Conservation (phyloP, 2,888 invertebrate species). For the Pachydiplax longipennis region DNA sequence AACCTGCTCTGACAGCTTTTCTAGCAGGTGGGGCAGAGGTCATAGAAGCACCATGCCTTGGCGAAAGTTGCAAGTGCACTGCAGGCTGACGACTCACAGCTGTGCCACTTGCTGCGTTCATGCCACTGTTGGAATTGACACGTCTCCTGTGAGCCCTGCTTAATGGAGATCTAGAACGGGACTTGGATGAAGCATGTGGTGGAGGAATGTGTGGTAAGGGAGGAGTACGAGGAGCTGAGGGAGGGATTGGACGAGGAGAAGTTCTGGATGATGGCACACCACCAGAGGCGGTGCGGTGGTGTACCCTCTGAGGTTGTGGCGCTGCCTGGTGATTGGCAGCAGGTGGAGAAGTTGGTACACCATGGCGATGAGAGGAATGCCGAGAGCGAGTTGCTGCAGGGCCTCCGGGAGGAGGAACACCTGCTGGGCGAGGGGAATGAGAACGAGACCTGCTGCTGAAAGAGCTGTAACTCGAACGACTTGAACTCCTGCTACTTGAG, state of each 20-base stretch:
- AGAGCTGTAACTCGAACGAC: constrained; percentile 62
- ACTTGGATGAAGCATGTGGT: constrained; percentile 57
- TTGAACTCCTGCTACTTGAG: constrained; percentile 59
- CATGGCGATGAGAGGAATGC: constrained; percentile 48
- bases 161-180: constrained; percentile 36
- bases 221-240: constrained; percentile 50
- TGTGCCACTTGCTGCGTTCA: background rate
- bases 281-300: background rate
- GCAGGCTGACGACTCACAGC: background rate
- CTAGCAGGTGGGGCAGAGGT: background rate
- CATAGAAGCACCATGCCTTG: background rate
- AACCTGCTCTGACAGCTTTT: background rate
- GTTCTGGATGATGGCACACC: background rate
- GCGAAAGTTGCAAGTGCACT: background rate
- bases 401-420: constrained; percentile 58
- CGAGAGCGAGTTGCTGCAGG: constrained; percentile 61
- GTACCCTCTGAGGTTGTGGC: background rate
- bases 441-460: constrained; percentile 53
- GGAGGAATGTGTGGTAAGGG: constrained; percentile 55
- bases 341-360: background rate
- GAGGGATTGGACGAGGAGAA: background rate
- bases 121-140: background rate
- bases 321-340: background rate
- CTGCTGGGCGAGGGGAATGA: constrained; percentile 7
- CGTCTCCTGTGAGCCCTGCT: background rate